phyloP scores from a whole-genome alignment of 1,140 invertebrate genomes.

The Ceratina calcarata region DNA sequence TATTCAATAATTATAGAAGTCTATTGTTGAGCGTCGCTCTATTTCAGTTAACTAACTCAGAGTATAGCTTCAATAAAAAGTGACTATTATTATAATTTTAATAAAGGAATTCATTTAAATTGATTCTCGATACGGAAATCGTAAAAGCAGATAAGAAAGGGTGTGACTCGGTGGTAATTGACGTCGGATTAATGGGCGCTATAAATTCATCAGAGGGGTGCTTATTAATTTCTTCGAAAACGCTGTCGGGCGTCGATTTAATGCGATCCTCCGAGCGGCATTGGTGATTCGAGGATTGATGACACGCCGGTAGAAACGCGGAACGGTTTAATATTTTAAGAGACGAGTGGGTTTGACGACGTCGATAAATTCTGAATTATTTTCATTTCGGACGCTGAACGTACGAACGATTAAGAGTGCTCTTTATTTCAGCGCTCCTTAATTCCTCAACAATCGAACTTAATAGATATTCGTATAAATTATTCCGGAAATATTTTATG shows the following conservation, averaged over 20 bases:
- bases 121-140: background rate
- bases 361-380: conserved; percentile 22
- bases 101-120: no score
- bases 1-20: no score
- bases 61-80: no score
- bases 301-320: conserved; percentile 12
- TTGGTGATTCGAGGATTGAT: conserved; percentile 15
- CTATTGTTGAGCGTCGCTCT: no score
- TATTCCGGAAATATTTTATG: no score
- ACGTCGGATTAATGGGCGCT: conserved; percentile 15
- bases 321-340: conserved; percentile 31
- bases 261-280: conserved; percentile 2
- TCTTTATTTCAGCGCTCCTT: background rate
- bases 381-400: conserved; percentile 7
- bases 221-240: conserved; percentile 29
- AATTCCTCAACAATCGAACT: no score
- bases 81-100: no score
- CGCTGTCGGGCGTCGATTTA: conserved; percentile 13
- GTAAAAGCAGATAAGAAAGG: background rate
- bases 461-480: no score
- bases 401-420: conserved; percentile 3
- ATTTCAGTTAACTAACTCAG: no score
- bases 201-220: conserved; percentile 17
- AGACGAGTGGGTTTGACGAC: background rate
- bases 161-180: background rate